Percentiles rank a stretch among this genome's conserved stretches.
These are phyloP conservation scores for Clarias magur DNA, from an alignment of 2,113 vertebrate species.

Conservation along the genomic window DNA sequence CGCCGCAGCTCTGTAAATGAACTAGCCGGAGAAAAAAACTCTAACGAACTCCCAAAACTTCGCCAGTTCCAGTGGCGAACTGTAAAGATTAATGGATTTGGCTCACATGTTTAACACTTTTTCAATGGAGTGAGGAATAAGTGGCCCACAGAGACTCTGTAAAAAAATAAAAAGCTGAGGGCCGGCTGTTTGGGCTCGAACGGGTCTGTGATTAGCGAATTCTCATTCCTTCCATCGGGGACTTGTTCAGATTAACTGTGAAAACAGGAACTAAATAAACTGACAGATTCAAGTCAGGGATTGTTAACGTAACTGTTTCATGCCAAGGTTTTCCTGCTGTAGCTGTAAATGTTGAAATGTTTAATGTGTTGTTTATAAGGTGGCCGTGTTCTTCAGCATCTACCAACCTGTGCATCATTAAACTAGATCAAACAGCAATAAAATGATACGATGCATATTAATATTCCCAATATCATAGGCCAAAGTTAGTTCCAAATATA, in stretches of 20 bases:
- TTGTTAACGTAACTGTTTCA: not conserved
- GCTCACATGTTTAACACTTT: constrained; percentile 44
- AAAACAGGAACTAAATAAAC: constrained; percentile 1
- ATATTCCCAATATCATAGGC: not conserved
- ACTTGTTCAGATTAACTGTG: not conserved
- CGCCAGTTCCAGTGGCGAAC: constrained; percentile 47
- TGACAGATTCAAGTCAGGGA: not conserved
- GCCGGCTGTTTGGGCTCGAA: constrained; percentile 56
- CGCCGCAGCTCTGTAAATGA: constrained; percentile 41
- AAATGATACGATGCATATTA: not conserved
- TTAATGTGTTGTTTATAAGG: not conserved
- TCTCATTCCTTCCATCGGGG: constrained; percentile 16
- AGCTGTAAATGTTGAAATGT: not conserved
- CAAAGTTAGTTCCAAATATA: too few relatives aligned
- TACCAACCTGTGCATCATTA: not conserved
- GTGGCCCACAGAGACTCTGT: constrained; percentile 66
- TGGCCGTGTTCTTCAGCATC: not conserved
- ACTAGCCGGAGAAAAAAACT: constrained; percentile 51
- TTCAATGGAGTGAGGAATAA: constrained; percentile 63
- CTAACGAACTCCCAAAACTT: constrained; percentile 56
- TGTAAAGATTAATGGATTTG: constrained; percentile 63
- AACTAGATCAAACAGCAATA: not conserved
- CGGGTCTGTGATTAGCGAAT: constrained; percentile 55
- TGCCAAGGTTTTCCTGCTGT: not conserved
- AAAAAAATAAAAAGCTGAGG: constrained; percentile 44